These are phyloP conservation scores for Lathronympha strigana DNA, from an alignment of 2,888 invertebrate species.

Conservation along the genomic window DNA sequence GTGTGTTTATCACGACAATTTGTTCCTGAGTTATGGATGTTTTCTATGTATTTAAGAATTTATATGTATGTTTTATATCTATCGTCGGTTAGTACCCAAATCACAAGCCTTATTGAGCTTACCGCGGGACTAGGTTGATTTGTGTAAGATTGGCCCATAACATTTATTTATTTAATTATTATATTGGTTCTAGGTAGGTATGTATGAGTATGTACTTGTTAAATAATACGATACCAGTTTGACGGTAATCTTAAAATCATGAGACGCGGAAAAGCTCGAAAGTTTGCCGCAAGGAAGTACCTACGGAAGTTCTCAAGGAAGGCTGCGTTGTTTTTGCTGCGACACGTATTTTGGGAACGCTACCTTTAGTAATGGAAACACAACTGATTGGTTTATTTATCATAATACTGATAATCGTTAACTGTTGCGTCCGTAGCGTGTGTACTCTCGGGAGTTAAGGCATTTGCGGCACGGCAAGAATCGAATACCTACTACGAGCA, in stretches of 20 bases:
- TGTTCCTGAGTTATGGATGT: too few species aligned
- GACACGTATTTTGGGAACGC: conserved; percentile 7
- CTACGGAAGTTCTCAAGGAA: conserved; percentile 29
- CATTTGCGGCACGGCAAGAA: not conserved
- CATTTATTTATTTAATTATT: too few species aligned
- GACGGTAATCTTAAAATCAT: not conserved
- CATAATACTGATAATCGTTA: not conserved
- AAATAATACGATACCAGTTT: too few species aligned
- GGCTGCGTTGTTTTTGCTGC: not conserved
- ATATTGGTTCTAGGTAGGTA: too few species aligned
- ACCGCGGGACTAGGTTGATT: too few species aligned
- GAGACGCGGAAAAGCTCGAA: conserved; percentile 16
- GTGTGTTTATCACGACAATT: too few species aligned
- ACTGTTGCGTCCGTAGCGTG: not conserved
- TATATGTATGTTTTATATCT: too few species aligned
- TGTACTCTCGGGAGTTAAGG: not conserved
- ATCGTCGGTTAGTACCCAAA: too few species aligned
- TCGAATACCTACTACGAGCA: not conserved
- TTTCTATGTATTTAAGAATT: too few species aligned
- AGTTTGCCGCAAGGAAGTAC: conserved; percentile 25
- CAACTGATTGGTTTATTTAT: not conserved
- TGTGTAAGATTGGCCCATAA: too few species aligned
- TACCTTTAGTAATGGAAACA: not conserved
- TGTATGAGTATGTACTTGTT: too few species aligned
- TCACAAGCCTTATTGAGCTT: too few species aligned